Conservation (phyloP, 2,113 vertebrate species). For the Nipponia nippon region DNA sequence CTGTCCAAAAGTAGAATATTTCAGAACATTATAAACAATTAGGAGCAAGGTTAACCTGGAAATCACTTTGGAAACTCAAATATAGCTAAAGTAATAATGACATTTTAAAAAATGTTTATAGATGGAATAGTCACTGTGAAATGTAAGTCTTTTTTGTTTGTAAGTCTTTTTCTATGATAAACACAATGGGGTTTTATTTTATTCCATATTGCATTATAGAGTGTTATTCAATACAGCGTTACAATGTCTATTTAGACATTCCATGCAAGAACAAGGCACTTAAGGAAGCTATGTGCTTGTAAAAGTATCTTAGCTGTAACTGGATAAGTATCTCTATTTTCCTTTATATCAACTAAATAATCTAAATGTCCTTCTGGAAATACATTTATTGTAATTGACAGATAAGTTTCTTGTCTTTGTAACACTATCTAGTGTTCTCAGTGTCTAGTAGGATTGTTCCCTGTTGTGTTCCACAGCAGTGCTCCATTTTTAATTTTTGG, state of each 20-base stretch:
- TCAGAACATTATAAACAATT: neutral
- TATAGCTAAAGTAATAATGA: neutral
- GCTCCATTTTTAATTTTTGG: neutral
- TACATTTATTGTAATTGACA: neutral
- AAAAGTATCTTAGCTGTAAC: neutral
- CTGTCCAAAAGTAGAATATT: neutral
- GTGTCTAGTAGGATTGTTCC: neutral
- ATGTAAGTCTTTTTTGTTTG: neutral
- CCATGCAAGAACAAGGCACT: neutral
- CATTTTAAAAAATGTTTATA: neutral
- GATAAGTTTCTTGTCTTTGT: neutral
- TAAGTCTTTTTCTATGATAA: neutral
- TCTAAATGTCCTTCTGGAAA: neutral
- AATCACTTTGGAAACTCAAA: neutral
- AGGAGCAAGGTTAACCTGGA: neutral
- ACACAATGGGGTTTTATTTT: neutral
- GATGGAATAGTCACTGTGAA: neutral
- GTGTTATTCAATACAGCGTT: neutral
- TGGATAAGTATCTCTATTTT: neutral
- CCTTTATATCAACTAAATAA: neutral
- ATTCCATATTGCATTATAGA: neutral
- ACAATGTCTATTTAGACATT: neutral
- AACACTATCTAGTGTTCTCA: neutral
- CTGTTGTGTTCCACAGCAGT: neutral
- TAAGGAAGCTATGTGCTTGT: neutral